Base-by-base conservation (phyloP, 2,797 vertebrate genomes). In the Lithobates sylvaticus region DNA sequence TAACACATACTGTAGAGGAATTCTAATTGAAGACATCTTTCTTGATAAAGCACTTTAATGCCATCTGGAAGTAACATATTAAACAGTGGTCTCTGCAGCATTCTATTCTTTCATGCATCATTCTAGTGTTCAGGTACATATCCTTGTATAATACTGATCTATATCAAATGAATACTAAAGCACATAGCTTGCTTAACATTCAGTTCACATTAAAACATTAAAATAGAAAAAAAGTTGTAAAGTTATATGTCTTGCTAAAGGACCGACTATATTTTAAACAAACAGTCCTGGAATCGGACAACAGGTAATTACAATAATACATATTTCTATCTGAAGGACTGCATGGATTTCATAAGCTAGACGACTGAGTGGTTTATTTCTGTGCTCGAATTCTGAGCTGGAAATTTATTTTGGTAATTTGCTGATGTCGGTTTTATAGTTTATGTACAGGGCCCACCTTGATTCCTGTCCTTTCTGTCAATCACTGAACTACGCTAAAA, bases 381-480 rank as follows among this genome's bases (percentile, higher is more conserved):
- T 84, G 69, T 87, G 73, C 76, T 87, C 69, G 74, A 65, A 83
- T 79, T 68, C 70, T 67, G 81, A 79, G 44, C 76, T 69, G 36
- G 75, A 64, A 87, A 87, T 84, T 87, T 87, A 84, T 84, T 64
- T 87, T 75, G 72, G 86, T 80, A 83, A 87, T 87, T 87, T 84
- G 81, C 81, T 26, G 32, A 84, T 87, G 86, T 87, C 86, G 39
- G 76, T 61, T 87, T 83, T 87, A 82, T 84, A 80, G 67, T 87
- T 87, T 87, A 87, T 87, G 86, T 84, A 74, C 50, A 36, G 61
- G 44, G 86, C 74, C 81, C 86, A 87, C 86, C 86, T 87, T 87
- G 69, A 84, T 87, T 87, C 44, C 81, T 87, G 86, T 87, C 86
- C 86, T 87, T 87, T n/a, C 76, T 80, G 86, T 87, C 86, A 87